Evolutionary conservation across 2,888 invertebrate species (phyloP), one percentile per base, ranked within the genome.

Genomic region (Cordilura impudica): DNA sequence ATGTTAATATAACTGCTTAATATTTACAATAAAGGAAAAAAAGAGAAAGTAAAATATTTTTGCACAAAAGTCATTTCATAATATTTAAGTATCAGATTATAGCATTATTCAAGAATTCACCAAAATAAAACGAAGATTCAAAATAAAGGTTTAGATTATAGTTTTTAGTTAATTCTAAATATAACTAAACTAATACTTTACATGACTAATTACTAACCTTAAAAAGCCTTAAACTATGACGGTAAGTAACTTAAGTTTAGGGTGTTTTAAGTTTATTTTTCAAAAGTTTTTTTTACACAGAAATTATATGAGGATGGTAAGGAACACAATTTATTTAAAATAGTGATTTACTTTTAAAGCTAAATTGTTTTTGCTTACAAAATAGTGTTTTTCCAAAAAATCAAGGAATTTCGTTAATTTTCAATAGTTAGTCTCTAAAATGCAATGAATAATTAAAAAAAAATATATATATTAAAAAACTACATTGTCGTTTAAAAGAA

Each of bases 131-230:
- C 12, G 2, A 21, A 58, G 10, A 12, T 23, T 45, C 47, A 16
- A n/a, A n/a, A n/a, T 31, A 5, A 18, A 26, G 10, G 16, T 45
- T 18, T 16, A 43, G 7, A n/a, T n/a, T 31, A 18, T 45, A 51
- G 1, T 19, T 21, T n/a, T 49, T 49, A 35, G 3, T 35, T 63
- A 31, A 39, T 19, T 43, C n/a, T 72, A 67, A 29, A 45, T 61
- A 47, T 26, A 65, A 69, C 58, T 70, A 74, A 74, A 74, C 53
- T 74, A 74, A 53, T 65, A 47, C 51, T 69, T 78, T 78, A 78
- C 74, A 70, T 60, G 74, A 70, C 65, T 78, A 78, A 73, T 74
- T 70, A 78, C 78, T 78, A 78, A 78, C 73, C 73, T 78, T 78
- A 74, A 53, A 53, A 78, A 74, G 73, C 74, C 73, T 73, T 78